Percentiles rank a stretch among this genome's conserved stretches.
Evolutionary conservation across 1,140 invertebrate species (phyloP).

Genomic region (Protaetia brevitarsis): DNA sequence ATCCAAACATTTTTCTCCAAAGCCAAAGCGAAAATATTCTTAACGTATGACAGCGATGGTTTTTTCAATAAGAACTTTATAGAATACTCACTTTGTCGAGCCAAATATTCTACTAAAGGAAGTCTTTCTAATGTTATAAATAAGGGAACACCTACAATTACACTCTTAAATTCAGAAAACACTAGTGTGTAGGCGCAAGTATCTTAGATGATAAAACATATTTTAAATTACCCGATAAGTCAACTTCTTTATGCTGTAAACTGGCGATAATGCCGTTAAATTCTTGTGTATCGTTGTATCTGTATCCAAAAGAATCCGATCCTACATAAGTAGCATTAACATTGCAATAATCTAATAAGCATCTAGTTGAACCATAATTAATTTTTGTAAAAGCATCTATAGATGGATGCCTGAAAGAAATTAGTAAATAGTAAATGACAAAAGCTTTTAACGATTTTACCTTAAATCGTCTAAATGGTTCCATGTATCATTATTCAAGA

Average conservation of each 20-base stretch:
- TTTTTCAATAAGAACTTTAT: slow-evolving; percentile 33
- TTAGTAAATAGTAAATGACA: too few species aligned
- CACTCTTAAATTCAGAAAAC: neutral
- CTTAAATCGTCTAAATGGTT: neutral
- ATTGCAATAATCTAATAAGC: slow-evolving; percentile 23
- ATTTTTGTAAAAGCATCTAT: slow-evolving; percentile 23
- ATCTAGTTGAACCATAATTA: neutral
- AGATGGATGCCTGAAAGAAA: slow-evolving; percentile 7
- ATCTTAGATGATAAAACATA: neutral
- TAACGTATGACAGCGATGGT: slow-evolving; percentile 34
- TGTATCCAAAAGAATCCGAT: neutral
- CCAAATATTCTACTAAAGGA: slow-evolving; percentile 23
- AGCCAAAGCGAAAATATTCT: slow-evolving; percentile 34
- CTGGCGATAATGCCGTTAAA: neutral
- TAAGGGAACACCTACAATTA: neutral
- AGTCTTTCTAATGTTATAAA: neutral
- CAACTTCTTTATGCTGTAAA: neutral
- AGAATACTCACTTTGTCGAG: slow-evolving; percentile 22
- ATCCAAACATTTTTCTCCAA: slow-evolving; percentile 34
- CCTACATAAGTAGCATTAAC: neutral
- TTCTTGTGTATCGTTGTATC: neutral
- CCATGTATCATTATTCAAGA: neutral
- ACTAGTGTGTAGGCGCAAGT: neutral
- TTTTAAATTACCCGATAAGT: slow-evolving; percentile 12
- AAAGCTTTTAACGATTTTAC: neutral